Conservation (phyloP, 1,140 invertebrate species). For the Habropoda laboriosa region DNA sequence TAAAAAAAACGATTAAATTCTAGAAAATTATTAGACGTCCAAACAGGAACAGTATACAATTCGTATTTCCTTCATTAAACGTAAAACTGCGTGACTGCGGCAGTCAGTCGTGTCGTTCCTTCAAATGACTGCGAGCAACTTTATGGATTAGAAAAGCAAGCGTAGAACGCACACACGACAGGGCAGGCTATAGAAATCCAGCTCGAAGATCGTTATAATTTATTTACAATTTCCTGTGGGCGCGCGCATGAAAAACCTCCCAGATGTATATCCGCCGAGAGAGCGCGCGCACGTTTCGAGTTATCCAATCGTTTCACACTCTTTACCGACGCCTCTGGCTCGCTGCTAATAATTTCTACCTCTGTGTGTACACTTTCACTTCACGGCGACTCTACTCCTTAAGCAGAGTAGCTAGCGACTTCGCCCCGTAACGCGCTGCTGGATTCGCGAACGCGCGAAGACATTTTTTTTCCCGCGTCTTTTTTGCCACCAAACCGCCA, state of each 20-base stretch:
- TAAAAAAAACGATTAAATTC: too few species aligned
- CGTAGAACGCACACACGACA: background rate
- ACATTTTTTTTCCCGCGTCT: background rate
- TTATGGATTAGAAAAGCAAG: conserved; percentile 2
- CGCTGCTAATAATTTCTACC: conserved; percentile 30
- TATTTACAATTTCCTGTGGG: conserved; percentile 6
- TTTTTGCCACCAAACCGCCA: too few species aligned
- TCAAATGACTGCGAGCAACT: background rate
- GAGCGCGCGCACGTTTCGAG: background rate
- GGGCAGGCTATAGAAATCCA: background rate
- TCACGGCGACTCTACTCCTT: conserved; percentile 10
- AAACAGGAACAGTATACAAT: background rate
- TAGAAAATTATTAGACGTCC: background rate
- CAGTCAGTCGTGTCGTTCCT: background rate
- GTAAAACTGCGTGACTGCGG: background rate
- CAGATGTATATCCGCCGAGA: background rate
- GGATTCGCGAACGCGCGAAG: background rate
- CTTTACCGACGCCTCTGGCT: background rate
- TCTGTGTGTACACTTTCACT: conserved; percentile 43
- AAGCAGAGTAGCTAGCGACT: conserved; percentile 18
- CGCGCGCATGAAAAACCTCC: too few species aligned
- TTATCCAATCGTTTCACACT: conserved; percentile 32
- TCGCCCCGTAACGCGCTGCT: background rate
- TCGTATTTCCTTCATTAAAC: background rate
- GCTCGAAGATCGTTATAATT: background rate